phyloP scores from a whole-genome alignment of 2,888 invertebrate genomes.

The Quadroppia sp. region DNA sequence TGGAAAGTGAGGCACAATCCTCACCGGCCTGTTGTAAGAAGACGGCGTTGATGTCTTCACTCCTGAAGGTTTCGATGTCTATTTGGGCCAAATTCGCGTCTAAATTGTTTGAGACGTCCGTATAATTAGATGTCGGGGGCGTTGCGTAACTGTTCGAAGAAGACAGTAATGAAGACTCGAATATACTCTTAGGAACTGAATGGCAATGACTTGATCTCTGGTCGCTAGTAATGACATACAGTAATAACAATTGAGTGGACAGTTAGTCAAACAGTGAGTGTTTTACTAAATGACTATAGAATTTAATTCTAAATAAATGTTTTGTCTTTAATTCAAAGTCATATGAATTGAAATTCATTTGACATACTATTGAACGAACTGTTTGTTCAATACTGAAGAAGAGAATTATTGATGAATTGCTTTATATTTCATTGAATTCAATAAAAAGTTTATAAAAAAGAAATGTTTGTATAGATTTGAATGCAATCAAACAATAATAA shows the following conservation, averaged over 20 bases:
- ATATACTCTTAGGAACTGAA: not conserved
- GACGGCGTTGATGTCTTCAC: slow-evolving; percentile 67
- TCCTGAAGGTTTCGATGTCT: slow-evolving; percentile 89
- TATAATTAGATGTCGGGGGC: slow-evolving; percentile 10
- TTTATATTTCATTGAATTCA: no score
- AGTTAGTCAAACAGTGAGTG: no score
- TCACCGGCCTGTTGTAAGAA: slow-evolving; percentile 64
- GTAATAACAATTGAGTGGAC: no score
- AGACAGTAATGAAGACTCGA: not conserved
- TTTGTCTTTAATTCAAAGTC: no score
- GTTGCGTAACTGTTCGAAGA: slow-evolving; percentile 25
- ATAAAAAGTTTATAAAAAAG: not conserved
- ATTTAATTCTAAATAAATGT: no score
- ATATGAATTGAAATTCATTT: no score
- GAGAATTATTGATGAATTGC: no score
- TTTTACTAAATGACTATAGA: no score
- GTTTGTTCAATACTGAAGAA: no score
- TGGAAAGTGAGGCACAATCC: slow-evolving; percentile 75
- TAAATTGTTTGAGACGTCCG: slow-evolving; percentile 59
- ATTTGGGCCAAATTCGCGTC: slow-evolving; percentile 90
- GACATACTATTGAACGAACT: no score
- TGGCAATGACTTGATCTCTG: not conserved
- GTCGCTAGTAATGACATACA: no score
- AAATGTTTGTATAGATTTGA: not conserved
- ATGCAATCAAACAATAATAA: not conserved